A percentile compares a stretch with the other conserved stretches of the same genome.
phyloP scores from a whole-genome alignment of 2,113 vertebrate species.

The Aphyosemion australe region DNA sequence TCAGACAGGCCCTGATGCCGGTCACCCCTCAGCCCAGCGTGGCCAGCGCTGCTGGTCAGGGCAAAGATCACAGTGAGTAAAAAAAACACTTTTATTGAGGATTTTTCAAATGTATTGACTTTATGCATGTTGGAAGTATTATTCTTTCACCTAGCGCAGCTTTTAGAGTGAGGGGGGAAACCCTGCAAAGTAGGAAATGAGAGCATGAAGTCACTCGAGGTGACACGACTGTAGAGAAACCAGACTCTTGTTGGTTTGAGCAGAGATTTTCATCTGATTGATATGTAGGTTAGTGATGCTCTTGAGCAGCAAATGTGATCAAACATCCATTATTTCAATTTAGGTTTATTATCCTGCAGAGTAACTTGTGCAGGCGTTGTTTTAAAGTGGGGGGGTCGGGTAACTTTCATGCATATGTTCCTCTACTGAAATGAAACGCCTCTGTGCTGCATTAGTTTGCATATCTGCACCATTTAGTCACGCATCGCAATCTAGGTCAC shows the following conservation, averaged over 20 bases:
- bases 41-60: slow-evolving; percentile 86
- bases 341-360: not conserved
- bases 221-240: slow-evolving; percentile 16
- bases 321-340: not conserved
- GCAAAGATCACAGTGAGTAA: slow-evolving; percentile 95
- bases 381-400: not conserved
- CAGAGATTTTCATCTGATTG: not conserved
- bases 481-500: slow-evolving; percentile 16
- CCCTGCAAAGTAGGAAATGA: slow-evolving; percentile 20
- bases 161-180: not conserved
- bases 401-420: not conserved
- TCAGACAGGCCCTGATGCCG: slow-evolving; percentile 97
- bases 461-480: slow-evolving; percentile 57
- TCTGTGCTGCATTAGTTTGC: slow-evolving; percentile 8
- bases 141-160: not conserved
- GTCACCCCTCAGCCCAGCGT: slow-evolving; percentile 95
- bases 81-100: not conserved
- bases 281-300: not conserved
- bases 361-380: not conserved
- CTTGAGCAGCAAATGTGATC: not conserved
- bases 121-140: not conserved
- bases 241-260: not conserved
- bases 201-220: slow-evolving; percentile 5
- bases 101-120: not conserved
- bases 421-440: not conserved